These are phyloP conservation scores for Pampus argenteus DNA, from an alignment of 2,797 vertebrate genomes.

Conservation along the genomic window DNA sequence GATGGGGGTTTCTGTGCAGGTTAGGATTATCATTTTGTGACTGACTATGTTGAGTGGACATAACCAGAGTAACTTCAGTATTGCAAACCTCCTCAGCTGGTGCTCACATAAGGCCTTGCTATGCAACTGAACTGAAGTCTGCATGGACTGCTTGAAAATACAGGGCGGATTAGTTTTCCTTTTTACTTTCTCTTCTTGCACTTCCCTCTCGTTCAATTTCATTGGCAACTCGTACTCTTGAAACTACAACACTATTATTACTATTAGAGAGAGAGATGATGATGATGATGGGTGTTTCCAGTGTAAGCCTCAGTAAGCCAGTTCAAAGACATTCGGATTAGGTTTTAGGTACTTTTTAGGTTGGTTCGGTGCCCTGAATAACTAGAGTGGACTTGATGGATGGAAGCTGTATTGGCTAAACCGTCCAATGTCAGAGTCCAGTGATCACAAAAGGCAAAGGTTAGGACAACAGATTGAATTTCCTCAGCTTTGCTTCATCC, in stretches of 20 bases:
- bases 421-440: conserved; percentile 27
- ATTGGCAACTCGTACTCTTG: conserved; percentile 12
- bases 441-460: conserved; percentile 64
- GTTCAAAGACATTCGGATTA: conserved; percentile 46
- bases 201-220: conserved; percentile 15
- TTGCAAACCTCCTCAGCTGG: conserved; percentile 26
- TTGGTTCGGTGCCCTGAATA: conserved; percentile 29
- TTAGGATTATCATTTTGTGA: conserved; percentile 5
- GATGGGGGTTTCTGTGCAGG: neutral
- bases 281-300: conserved; percentile 11
- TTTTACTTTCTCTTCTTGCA: conserved; percentile 14
- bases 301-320: conserved; percentile 40
- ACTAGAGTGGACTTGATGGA: conserved; percentile 45
- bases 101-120: conserved; percentile 55
- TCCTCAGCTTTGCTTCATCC: conserved; percentile 69
- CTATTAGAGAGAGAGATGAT: conserved; percentile 13
- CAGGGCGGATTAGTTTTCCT: conserved; percentile 29
- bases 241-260: conserved; percentile 25
- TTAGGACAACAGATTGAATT: conserved; percentile 76
- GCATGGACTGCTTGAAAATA: conserved; percentile 61
- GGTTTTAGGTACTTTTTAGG: conserved; percentile 31
- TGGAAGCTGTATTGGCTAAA: conserved; percentile 43
- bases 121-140: conserved; percentile 51
- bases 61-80: neutral
- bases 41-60: neutral